phyloP scores from a whole-genome alignment of 64 coral and sea anemone genomes.

The Montipora foliosa region DNA sequence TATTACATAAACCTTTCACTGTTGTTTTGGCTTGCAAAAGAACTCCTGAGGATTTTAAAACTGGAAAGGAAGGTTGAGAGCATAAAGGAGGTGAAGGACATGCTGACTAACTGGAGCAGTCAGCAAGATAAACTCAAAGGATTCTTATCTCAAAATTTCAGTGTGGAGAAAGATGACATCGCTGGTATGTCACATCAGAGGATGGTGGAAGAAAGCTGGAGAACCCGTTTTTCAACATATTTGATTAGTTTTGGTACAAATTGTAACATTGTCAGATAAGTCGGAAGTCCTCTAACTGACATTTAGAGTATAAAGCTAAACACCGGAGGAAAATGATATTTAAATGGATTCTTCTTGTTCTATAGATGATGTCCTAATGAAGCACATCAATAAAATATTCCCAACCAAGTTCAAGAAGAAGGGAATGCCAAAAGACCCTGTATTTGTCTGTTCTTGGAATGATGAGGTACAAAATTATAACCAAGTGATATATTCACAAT shows the following conservation, averaged over 20 bases:
- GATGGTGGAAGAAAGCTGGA: not conserved
- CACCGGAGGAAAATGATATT: too few species aligned
- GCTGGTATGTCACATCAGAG: not conserved
- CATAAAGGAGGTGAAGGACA: not conserved
- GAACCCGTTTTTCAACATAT: not conserved
- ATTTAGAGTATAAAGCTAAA: not conserved
- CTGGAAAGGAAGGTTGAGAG: conserved; percentile 11
- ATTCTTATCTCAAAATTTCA: conserved; percentile 5
- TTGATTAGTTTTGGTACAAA: not conserved
- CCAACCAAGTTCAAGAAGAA: too few species aligned
- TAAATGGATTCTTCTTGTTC: too few species aligned
- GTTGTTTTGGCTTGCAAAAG: not conserved
- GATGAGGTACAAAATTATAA: not conserved
- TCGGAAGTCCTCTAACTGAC: not conserved
- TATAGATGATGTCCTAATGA: too few species aligned
- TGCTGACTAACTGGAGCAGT: not conserved
- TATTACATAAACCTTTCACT: not conserved
- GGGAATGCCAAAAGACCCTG: too few species aligned
- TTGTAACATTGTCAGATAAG: not conserved
- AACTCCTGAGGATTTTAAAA: not conserved
- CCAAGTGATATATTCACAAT: not conserved
- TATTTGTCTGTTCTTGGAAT: too few species aligned
- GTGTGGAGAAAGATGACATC: not conserved
- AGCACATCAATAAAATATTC: too few species aligned
- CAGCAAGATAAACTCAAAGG: not conserved